phyloP scores from a whole-genome alignment of 2,797 vertebrate species.

The Poeciliopsis gracilis region DNA sequence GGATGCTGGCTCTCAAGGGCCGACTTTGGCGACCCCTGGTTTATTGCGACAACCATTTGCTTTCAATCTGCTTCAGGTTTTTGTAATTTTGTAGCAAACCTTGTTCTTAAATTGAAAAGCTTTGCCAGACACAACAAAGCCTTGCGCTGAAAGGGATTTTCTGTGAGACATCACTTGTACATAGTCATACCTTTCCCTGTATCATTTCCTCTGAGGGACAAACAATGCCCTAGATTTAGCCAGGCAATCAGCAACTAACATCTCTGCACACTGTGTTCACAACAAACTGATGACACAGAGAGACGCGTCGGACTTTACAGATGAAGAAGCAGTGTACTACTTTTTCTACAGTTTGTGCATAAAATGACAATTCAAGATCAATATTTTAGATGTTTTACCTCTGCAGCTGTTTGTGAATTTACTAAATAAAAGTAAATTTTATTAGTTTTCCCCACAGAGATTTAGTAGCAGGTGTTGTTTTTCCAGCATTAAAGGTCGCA shows the following conservation, averaged over 20 bases:
- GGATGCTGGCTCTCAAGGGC: too few species aligned
- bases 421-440: constrained; percentile 4
- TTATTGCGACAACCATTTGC: not conserved
- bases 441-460: constrained; percentile 5
- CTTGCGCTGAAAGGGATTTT: not conserved
- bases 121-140: not conserved
- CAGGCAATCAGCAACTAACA: constrained; percentile 23
- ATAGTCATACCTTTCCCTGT: not conserved
- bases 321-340: not conserved
- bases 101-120: not conserved
- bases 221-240: constrained; percentile 20
- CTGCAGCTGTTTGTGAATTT: constrained; percentile 1
- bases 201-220: not conserved
- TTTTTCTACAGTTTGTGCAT: not conserved
- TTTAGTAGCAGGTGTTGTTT: constrained; percentile 45
- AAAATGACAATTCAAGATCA: not conserved
- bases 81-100: not conserved
- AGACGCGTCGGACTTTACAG: not conserved
- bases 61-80: not conserved
- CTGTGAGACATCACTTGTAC: not conserved
- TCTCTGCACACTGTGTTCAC: constrained; percentile 38
- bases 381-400: constrained; percentile 1
- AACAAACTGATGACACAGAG: constrained; percentile 24
- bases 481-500: constrained; percentile 58
- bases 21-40: too few species aligned